Percentiles rank a stretch among this genome's conserved stretches.
phyloP scores from a whole-genome alignment of 2,113 vertebrate genomes.

The Oreochromis spilurus region DNA sequence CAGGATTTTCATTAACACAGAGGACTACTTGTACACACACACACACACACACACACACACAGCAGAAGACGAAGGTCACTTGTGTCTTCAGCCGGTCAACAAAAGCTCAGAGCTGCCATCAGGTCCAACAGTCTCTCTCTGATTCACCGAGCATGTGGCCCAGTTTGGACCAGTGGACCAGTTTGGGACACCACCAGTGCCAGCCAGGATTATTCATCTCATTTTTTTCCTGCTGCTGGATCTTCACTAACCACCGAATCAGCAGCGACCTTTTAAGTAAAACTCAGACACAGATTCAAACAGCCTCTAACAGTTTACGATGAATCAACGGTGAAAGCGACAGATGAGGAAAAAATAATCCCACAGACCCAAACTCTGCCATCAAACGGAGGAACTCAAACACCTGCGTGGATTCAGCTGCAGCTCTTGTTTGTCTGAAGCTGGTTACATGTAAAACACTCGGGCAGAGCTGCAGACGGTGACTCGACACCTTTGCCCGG shows the following conservation, averaged over 20 bases:
- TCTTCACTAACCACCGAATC: not conserved
- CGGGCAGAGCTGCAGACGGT: not conserved
- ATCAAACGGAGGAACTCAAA: not conserved
- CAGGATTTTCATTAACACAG: slow-evolving; percentile 29
- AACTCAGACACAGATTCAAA: not conserved
- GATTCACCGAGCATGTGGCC: not conserved
- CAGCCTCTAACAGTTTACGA: not conserved
- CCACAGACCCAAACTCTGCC: not conserved
- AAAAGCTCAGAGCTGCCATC: not conserved
- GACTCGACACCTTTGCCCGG: slow-evolving; percentile 20
- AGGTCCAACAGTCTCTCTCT: not conserved
- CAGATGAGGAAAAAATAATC: not conserved
- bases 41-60: not conserved
- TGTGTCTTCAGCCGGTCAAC: not conserved
- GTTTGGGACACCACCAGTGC: not conserved
- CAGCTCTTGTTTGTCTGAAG: not conserved
- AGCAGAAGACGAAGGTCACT: not conserved
- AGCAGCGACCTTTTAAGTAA: not conserved
- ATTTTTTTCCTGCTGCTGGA: not conserved
- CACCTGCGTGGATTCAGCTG: not conserved
- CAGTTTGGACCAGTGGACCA: not conserved
- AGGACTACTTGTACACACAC: not conserved
- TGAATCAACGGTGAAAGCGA: not conserved
- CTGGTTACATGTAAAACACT: not conserved
- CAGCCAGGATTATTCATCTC: not conserved